These are phyloP conservation scores for Seira musarum DNA, from an alignment of 2,888 invertebrate genomes.

Conservation along the genomic window DNA sequence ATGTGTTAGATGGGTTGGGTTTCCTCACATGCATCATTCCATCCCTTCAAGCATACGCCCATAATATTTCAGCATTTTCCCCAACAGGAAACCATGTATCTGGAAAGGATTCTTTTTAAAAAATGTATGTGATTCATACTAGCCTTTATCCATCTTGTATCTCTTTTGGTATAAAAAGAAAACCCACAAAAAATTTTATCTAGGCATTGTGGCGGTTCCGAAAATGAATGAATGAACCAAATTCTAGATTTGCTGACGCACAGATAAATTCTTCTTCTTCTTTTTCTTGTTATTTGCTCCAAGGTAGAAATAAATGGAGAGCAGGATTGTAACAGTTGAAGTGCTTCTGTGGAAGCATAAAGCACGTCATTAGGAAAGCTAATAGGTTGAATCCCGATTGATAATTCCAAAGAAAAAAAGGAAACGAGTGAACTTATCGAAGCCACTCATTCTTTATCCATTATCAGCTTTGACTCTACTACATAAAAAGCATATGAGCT, in stretches of 20 bases:
- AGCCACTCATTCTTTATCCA: slow-evolving; percentile 20
- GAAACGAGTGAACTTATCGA: neutral
- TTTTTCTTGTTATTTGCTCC: neutral
- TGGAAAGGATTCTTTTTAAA: no score
- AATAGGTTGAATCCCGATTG: slow-evolving; percentile 56
- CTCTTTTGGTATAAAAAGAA: no score
- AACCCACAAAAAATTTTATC: no score
- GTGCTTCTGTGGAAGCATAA: slow-evolving; percentile 23
- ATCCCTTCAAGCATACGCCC: slow-evolving; percentile 37
- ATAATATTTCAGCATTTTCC: slow-evolving; percentile 44
- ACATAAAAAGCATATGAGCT: slow-evolving; percentile 17
- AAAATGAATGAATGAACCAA: slow-evolving; percentile 38
- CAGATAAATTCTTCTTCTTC: slow-evolving; percentile 21
- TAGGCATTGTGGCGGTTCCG: no score
- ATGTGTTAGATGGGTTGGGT: slow-evolving; percentile 20
- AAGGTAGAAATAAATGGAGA: neutral
- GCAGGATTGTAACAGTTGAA: slow-evolving; percentile 6
- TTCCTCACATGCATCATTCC: slow-evolving; percentile 26
- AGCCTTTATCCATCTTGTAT: no score
- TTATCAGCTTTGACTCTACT: slow-evolving; percentile 22
- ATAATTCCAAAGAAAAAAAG: slow-evolving; percentile 31
- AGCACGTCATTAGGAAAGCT: slow-evolving; percentile 47
- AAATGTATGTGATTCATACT: no score
- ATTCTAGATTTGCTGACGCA: slow-evolving; percentile 50
- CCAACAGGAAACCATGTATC: no score